These are phyloP conservation scores for Phalacrocorax carbo DNA, from an alignment of 2,113 vertebrate species.

Conservation along the genomic window DNA sequence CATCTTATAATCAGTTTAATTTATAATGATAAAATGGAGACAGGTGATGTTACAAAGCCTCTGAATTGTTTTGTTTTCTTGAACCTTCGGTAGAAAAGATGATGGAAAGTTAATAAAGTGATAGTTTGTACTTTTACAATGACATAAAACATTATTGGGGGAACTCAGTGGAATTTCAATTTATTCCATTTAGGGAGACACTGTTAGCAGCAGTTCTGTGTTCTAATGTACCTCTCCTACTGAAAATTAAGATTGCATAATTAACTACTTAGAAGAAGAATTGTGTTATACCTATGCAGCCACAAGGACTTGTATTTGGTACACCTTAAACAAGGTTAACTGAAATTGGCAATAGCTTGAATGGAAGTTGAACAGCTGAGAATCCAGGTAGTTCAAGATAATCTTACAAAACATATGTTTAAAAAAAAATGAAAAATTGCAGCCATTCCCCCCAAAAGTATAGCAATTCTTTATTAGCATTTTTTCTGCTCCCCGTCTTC, in stretches of 20 bases:
- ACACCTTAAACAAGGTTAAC: neutral
- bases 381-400: neutral
- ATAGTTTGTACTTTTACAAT: constrained; percentile 49
- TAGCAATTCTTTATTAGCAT: neutral
- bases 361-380: neutral
- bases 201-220: neutral
- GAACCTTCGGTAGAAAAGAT: constrained; percentile 26
- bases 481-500: neutral
- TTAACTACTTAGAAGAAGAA: neutral
- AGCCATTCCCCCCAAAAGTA: accelerated
- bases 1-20: constrained; percentile 51
- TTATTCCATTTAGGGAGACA: constrained; percentile 21
- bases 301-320: neutral
- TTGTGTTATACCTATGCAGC: neutral
- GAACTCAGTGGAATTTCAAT: constrained; percentile 16
- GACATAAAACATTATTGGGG: constrained; percentile 2
- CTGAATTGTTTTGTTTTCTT: constrained; percentile 12
- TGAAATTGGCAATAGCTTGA: neutral
- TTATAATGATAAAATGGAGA: constrained; percentile 58
- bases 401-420: neutral
- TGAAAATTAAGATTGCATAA: constrained; percentile 27
- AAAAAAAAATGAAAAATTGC: neutral
- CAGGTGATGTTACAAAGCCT: constrained; percentile 28
- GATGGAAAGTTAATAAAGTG: constrained; percentile 51
- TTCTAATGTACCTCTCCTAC: neutral